Evolutionary conservation across 2,797 vertebrate genomes (phyloP).

Genomic region (Parambassis ranga): DNA sequence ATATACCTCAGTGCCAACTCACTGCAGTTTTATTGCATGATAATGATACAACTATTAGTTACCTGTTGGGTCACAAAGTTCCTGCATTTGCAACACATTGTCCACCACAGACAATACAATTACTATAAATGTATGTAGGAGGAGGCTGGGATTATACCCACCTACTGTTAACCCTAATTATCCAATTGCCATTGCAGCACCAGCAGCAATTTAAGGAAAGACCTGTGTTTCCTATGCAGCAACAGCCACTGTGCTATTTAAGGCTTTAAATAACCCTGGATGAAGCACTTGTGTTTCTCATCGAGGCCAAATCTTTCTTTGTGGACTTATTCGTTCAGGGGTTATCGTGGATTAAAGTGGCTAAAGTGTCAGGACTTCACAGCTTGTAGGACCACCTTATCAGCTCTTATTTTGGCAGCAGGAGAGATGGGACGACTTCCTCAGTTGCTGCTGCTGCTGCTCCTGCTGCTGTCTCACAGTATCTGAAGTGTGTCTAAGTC

Average conservation of each 20-base stretch:
- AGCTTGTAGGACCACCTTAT: conserved; percentile 36
- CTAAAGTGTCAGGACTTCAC: conserved; percentile 61
- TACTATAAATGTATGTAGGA: no score
- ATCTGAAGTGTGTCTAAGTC: conserved; percentile 31
- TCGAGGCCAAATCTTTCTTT: conserved; percentile 1
- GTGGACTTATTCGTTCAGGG: not conserved
- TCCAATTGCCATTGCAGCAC: not conserved
- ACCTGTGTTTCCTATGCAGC: no score
- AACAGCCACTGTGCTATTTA: conserved; percentile 3
- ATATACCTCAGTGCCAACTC: no score
- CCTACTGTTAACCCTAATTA: conserved; percentile 4
- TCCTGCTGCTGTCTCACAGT: conserved; percentile 14
- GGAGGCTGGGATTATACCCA: no score
- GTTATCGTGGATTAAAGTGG: conserved; percentile 48
- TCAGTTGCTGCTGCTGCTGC: conserved; percentile 1
- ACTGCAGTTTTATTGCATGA: no score
- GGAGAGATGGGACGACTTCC: conserved; percentile 38
- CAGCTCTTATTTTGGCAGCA: conserved; percentile 54
- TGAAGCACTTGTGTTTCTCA: not conserved
- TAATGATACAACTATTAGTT: no score
- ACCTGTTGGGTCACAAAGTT: no score
- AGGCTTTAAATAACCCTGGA: not conserved
- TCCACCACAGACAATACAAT: no score
- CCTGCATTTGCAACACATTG: no score
- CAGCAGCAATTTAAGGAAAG: not conserved